Percentiles rank a stretch among this genome's conserved stretches.
Evolutionary conservation across 2,888 invertebrate genomes (phyloP).

Genomic region (Dioctria linearis): DNA sequence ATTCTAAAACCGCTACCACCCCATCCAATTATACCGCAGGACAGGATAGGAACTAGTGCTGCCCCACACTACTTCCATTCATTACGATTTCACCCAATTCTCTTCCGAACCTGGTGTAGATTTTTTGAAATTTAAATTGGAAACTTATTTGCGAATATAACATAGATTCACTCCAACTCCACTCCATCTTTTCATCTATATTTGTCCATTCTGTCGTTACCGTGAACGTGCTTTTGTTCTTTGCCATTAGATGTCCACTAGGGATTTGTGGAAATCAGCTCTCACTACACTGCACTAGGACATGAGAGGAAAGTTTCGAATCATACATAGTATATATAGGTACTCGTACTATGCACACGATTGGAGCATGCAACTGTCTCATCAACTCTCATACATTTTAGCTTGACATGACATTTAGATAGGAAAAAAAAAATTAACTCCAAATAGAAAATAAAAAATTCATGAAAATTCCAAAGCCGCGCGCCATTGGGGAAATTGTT

Average conservation of each 20-base stretch:
- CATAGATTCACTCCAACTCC: neutral
- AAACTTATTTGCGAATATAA: slow-evolving; percentile 22
- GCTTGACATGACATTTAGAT: slow-evolving; percentile 43
- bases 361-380: slow-evolving; percentile 1
- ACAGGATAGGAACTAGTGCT: neutral
- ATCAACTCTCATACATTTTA: slow-evolving; percentile 10
- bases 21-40: neutral
- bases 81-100: neutral
- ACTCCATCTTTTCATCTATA: neutral
- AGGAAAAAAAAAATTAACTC: slow-evolving; percentile 1
- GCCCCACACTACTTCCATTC: neutral
- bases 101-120: neutral
- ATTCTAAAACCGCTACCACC: neutral
- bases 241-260: slow-evolving; percentile 36
- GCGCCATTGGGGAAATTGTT: slow-evolving; percentile 21
- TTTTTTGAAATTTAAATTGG: slow-evolving; percentile 37
- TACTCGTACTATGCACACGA: neutral
- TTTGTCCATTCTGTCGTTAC: slow-evolving; percentile 21
- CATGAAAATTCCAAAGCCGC: slow-evolving; percentile 49
- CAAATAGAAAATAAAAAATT: slow-evolving; percentile 51
- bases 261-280: neutral
- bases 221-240: slow-evolving; percentile 10
- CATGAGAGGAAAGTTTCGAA: neutral
- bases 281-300: neutral
- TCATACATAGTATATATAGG: neutral